These are phyloP conservation scores for Gadopsis bispinosus DNA, from an alignment of 2,797 vertebrate species.

Conservation along the genomic window DNA sequence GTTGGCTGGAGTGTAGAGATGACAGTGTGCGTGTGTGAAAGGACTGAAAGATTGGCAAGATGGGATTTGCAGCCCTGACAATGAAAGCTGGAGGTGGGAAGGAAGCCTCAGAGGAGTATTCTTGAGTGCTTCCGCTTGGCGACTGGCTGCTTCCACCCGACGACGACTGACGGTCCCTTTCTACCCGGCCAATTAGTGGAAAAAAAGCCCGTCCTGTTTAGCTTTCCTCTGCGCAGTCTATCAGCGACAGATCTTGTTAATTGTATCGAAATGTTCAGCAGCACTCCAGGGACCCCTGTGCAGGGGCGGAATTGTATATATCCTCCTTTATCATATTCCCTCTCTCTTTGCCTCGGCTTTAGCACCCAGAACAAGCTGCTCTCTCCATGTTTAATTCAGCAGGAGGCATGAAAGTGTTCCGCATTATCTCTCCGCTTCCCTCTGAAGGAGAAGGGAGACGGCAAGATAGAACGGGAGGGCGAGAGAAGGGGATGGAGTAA, in stretches of 20 bases:
- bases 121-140: constrained; percentile 6
- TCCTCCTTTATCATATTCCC: constrained; percentile 39
- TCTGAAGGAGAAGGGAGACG: constrained; percentile 47
- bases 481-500: constrained; percentile 4
- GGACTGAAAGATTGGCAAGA: constrained; percentile 45
- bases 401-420: constrained; percentile 75
- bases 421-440: constrained; percentile 67
- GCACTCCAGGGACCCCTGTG: constrained; percentile 50
- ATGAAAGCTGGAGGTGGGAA: constrained; percentile 55
- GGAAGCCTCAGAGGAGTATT: constrained; percentile 47
- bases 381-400: constrained; percentile 83
- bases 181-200: constrained; percentile 67
- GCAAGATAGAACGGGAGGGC: constrained; percentile 6
- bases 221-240: constrained; percentile 14
- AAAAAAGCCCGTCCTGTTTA: constrained; percentile 47
- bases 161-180: constrained; percentile 56
- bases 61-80: constrained; percentile 53
- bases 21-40: constrained; percentile 35
- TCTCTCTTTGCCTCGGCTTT: constrained; percentile 46
- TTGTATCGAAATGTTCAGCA: constrained; percentile 64
- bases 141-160: constrained; percentile 52
- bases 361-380: constrained; percentile 66
- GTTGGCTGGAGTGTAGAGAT: constrained; percentile 49
- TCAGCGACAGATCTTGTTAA: constrained; percentile 65
- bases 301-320: constrained; percentile 44